Percentiles rank a stretch among this genome's conserved stretches.
phyloP scores from a whole-genome alignment of 64 coral and sea anemone genomes.

The Astreopora myriophthalma region DNA sequence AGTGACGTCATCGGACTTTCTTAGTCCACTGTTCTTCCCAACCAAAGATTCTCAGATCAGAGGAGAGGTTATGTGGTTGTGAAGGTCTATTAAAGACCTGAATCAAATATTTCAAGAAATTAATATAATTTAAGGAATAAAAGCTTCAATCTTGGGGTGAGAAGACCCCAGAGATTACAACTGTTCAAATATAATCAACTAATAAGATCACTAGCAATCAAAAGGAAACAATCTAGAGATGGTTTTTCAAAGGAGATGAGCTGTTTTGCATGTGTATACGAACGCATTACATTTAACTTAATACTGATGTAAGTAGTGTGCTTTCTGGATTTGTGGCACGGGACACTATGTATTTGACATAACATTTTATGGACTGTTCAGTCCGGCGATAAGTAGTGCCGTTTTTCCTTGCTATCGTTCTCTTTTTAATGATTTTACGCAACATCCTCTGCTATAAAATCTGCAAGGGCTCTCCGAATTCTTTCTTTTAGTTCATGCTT shows the following conservation, averaged over 20 bases:
- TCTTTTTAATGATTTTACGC: background rate
- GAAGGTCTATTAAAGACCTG: constrained; percentile 22
- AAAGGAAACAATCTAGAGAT: background rate
- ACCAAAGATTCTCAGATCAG: background rate
- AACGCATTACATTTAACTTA: background rate
- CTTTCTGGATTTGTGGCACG: background rate
- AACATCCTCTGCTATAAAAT: constrained; percentile 87
- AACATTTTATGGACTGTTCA: background rate
- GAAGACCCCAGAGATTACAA: background rate
- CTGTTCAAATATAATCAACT: background rate
- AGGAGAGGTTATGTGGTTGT: background rate
- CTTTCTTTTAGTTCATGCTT: constrained; percentile 72
- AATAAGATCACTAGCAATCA: background rate
- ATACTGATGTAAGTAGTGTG: background rate
- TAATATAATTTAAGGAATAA: constrained; percentile 30
- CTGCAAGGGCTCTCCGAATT: constrained; percentile 84
- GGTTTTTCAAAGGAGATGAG: background rate
- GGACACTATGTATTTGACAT: background rate
- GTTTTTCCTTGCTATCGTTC: background rate
- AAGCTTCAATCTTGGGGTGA: background rate
- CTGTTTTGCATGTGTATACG: constrained; percentile 9
- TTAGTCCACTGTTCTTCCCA: constrained; percentile 15
- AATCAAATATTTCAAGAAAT: constrained; percentile 6
- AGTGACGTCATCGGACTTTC: constrained; percentile 30
- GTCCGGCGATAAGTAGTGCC: background rate